Base-by-base conservation (phyloP, 1,140 invertebrate species). In the Diorhabda sublineata region DNA sequence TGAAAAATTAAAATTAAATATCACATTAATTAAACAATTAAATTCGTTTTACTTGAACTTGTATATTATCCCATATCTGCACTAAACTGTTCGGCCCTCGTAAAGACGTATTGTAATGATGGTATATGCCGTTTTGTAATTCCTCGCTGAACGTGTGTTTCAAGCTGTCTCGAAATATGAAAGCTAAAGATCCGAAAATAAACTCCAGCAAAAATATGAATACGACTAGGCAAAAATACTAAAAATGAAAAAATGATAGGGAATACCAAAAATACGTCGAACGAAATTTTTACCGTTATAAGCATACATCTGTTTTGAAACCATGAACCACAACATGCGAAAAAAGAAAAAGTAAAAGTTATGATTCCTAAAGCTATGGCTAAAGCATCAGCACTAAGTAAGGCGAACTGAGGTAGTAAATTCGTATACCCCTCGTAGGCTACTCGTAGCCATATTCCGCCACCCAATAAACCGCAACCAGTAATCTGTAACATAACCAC, bases 141-240 rank as follows among this genome's bases (percentile, higher is more conserved):
- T 93, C 91, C 61, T 87, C 83, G 71, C 85, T 85, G 69, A 93
- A 73, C 5, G 85, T 87, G 42, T 84, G 83, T 41, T 85, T 85
- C 8, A 94, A 82, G 60, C 88, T 85, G 68, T 90, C 87, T 67
- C 91, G 86, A 79, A 92, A 93, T 58, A 92, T 84, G 77, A 94
- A 93, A 5, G 89, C 90, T 45, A 94, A 82, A 3, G 89, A 88
- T 57, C 91, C 92, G 26, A 91, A 83, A 71, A 91, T 85, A 69
- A 95, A 90, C 78, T 95, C 91, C 68, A 90, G 85, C 67, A 91
- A 83, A 81, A 95, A 92, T 70, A 94, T 85, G 58, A 93, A 80
- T 60, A 93, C 87, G n/a, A 95, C 90, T 74, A 93, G 80, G 66
- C 89, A 87, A 79, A 95, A 93, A 82, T 95, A 95, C 93, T 94